Evolutionary conservation across 2,113 vertebrate species (phyloP), one percentile per base, ranked within the genome.

Genomic region (Empidonax traillii): DNA sequence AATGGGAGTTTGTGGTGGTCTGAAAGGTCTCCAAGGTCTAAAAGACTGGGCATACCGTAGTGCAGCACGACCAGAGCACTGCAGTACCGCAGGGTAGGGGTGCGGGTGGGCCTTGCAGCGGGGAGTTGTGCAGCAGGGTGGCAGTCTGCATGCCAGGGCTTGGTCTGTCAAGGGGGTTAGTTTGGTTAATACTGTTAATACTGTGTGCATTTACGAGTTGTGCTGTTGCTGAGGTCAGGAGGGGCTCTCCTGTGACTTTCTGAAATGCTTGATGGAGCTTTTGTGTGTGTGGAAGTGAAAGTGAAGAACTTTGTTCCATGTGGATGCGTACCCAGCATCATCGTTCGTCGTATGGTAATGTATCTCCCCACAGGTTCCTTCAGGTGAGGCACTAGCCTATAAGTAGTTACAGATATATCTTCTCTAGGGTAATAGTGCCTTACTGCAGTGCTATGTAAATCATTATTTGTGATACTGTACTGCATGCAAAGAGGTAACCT

Each of bases 31-130:
- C 55, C 1, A 1, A 23, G 44, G 14, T 49, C 37, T 62, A 41
- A 31, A 35, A 22, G 52, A 35, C 8, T 2, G 4, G 56, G 56
- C 52, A 49, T 3, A 44, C 37, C 25, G 30, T 25, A 6, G 35
- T 21, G 21, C 9, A 4, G 24, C 4, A 0, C 7, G 3, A 10
- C 39, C 14, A 62, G 62, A 75, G 35, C 35, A 6, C 14, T 16
- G 72, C 35, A 46, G 67, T 41, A 1, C 73, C 1, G 0, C 55
- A 12, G 10, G n/a, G 24, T 15, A 49, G 68, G 37, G 46, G 6
- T 55, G 27, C 0, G 0, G 2, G 8, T 2, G 1, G 10, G 15
- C 3, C 0, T 21, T 55, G 66, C 35, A 33, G 23, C 2, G 41
- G 44, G 46, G 19, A 59, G 67, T 46, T 46, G 33, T 46, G 71